Evolutionary conservation across 2,888 invertebrate species (phyloP).

Genomic region (Patella depressa): DNA sequence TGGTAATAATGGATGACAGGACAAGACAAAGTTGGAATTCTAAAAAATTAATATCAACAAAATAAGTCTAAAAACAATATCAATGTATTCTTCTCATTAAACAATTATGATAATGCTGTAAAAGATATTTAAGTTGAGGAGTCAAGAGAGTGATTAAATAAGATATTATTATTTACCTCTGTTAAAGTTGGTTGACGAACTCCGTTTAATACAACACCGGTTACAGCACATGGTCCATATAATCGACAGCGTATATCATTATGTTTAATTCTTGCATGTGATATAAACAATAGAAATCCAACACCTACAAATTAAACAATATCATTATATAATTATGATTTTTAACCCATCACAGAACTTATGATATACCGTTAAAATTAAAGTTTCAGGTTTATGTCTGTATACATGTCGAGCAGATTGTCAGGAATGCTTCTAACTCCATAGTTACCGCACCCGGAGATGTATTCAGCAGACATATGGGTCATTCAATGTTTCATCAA

Average conservation of each 20-base stretch:
- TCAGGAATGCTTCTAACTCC: no score
- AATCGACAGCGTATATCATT: slow-evolving; percentile 66
- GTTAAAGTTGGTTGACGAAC: slow-evolving; percentile 61
- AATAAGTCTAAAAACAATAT: neutral
- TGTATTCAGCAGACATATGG: no score
- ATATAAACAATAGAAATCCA: slow-evolving; percentile 68
- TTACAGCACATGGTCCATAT: slow-evolving; percentile 67
- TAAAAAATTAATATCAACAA: slow-evolving; percentile 39
- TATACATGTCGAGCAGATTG: no score
- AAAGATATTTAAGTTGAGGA: no score
- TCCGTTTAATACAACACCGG: slow-evolving; percentile 60
- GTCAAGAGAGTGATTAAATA: no score
- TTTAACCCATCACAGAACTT: no score
- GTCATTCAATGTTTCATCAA: no score
- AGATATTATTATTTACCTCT: slow-evolving; percentile 44
- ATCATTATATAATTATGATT: neutral
- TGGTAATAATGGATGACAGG: slow-evolving; percentile 64
- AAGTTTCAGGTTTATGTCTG: no score
- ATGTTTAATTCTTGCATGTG: slow-evolving; percentile 64
- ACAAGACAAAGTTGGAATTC: slow-evolving; percentile 68
- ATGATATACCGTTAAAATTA: no score
- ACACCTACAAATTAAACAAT: slow-evolving; percentile 52
- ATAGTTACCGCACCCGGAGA: no score
- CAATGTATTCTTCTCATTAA: no score
- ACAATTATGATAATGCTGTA: no score